Evolutionary conservation across 2,888 invertebrate genomes (phyloP).

Genomic region (Drosophila neonasuta): DNA sequence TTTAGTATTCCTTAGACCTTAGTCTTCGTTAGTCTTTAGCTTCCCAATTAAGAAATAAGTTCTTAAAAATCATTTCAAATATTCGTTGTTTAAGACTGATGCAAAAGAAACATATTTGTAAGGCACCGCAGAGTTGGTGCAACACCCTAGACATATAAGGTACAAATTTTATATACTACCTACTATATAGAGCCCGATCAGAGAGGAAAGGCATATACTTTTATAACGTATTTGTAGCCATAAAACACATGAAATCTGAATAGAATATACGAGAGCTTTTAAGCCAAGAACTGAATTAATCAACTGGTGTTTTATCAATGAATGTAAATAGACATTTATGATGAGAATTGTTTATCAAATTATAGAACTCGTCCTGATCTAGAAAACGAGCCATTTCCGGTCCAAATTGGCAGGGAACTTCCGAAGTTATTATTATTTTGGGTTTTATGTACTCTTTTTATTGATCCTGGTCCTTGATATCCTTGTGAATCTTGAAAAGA

Average conservation of each 20-base stretch:
- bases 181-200: constrained; percentile 9
- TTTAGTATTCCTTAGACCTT: constrained; percentile 27
- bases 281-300: constrained; percentile 46
- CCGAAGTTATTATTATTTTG: background rate
- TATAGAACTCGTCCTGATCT: background rate
- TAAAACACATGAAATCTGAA: constrained; percentile 44
- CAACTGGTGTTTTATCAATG: background rate
- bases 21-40: background rate
- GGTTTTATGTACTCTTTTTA: background rate
- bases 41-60: constrained; percentile 14
- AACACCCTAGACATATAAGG: constrained; percentile 23
- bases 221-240: constrained; percentile 50
- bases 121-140: constrained; percentile 28
- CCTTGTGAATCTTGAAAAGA: background rate
- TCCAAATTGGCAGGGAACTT: no score
- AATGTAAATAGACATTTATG: background rate
- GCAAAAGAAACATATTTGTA: constrained; percentile 43
- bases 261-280: constrained; percentile 45
- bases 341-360: background rate
- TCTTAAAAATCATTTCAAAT: constrained; percentile 37
- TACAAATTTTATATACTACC: constrained; percentile 23
- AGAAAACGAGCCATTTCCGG: background rate
- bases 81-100: constrained; percentile 67
- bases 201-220: constrained; percentile 27
- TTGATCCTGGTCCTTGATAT: background rate